Conservation (phyloP, 2,888 invertebrate genomes). For the Orthonychiurus folsomi region DNA sequence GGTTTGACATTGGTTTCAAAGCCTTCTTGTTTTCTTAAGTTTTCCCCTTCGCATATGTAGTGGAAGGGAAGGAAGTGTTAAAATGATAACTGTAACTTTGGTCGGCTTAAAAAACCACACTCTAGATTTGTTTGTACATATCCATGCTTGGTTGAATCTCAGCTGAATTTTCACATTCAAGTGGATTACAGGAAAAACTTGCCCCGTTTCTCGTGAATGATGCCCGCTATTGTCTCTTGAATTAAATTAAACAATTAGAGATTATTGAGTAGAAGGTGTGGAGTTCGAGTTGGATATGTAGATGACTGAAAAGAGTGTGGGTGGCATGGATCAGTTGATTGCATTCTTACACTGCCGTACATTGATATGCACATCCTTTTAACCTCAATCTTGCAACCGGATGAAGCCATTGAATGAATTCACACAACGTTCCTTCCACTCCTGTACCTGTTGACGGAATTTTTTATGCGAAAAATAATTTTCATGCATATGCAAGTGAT, state of each 20-base stretch:
- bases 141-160: not conserved
- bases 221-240: no score
- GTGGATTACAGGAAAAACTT: no score
- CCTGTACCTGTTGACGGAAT: not conserved
- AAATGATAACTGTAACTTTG: not conserved
- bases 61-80: not conserved
- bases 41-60: not conserved
- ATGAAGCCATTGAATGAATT: not conserved
- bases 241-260: no score
- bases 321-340: no score
- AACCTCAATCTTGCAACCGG: slow-evolving; percentile 14
- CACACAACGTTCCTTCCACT: not conserved
- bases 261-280: no score
- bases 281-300: no score
- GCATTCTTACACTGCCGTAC: not conserved
- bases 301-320: no score
- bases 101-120: no score
- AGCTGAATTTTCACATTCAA: not conserved
- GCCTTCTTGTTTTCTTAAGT: not conserved
- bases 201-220: no score
- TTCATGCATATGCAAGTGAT: not conserved
- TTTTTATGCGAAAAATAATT: not conserved
- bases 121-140: not conserved
- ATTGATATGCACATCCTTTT: slow-evolving; percentile 13
- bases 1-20: no score